Conservation (phyloP, 1,140 invertebrate genomes). For the Hestina assimilis region DNA sequence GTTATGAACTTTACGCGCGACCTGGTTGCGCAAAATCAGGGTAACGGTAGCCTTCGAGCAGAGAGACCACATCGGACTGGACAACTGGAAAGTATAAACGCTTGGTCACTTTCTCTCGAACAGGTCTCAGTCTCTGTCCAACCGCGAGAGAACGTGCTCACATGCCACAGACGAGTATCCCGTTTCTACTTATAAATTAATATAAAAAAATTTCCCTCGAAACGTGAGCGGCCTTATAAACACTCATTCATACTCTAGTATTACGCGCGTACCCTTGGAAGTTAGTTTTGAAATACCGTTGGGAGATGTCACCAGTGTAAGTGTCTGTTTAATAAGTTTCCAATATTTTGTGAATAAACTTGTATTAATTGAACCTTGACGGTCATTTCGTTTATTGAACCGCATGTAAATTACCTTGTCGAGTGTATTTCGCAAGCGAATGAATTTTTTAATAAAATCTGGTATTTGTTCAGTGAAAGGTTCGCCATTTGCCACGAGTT, state of each 20-base stretch:
- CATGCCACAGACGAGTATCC: conserved; percentile 6
- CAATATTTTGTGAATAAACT: not conserved
- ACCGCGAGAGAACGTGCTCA: conserved; percentile 10
- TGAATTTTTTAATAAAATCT: conserved; percentile 19
- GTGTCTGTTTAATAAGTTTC: not conserved
- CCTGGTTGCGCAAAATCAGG: conserved; percentile 49
- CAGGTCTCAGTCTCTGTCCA: conserved; percentile 47
- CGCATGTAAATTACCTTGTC: not conserved
- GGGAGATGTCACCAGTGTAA: conserved; percentile 13
- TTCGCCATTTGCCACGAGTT: conserved; percentile 49
- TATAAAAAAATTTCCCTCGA: conserved; percentile 9
- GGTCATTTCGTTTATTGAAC: not conserved
- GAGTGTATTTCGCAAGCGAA: conserved; percentile 14
- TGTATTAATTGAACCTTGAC: not conserved
- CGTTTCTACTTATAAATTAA: conserved; percentile 19
- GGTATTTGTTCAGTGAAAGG: conserved; percentile 52
- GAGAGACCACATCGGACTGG: conserved; percentile 25
- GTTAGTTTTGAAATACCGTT: conserved; percentile 37
- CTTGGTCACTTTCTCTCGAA: conserved; percentile 70
- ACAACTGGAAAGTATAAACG: conserved; percentile 68
- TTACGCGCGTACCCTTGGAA: conserved; percentile 31
- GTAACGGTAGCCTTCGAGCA: conserved; percentile 58
- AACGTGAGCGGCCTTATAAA: conserved; percentile 27
- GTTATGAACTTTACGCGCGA: conserved; percentile 49
- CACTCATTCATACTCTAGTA: conserved; percentile 9